phyloP scores from a whole-genome alignment of 2,113 vertebrate genomes.

The Progne subis region DNA sequence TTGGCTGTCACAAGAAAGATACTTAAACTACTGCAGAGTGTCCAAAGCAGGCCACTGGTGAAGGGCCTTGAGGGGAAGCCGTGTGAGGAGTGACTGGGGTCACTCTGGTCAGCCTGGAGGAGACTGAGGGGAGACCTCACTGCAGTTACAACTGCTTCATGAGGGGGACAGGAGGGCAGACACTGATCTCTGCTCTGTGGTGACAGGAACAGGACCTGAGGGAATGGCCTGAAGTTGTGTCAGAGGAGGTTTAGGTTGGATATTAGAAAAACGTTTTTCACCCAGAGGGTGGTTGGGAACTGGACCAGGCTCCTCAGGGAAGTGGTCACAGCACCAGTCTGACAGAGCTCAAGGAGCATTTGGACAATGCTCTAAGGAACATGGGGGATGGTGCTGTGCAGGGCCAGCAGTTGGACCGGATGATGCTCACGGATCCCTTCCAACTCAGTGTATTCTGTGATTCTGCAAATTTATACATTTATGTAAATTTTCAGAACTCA shows the following conservation, averaged over 20 bases:
- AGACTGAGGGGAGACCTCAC: background rate
- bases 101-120: background rate
- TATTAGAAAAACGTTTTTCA: background rate
- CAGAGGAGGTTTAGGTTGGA: background rate
- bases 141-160: accelerated
- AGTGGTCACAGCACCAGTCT: background rate
- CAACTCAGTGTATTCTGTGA: background rate
- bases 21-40: background rate
- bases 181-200: background rate
- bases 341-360: background rate
- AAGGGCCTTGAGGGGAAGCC: accelerated
- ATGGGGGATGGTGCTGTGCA: background rate
- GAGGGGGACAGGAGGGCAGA: accelerated
- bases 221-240: background rate
- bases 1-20: accelerated
- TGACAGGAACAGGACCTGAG: accelerated
- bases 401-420: background rate
- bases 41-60: background rate
- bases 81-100: accelerated
- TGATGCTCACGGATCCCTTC: background rate
- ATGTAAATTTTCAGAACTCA: background rate
- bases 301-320: background rate
- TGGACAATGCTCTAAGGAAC: background rate
- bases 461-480: background rate
- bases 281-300: accelerated